These are phyloP conservation scores for Carcinoscorpius rotundicauda DNA, from an alignment of 1,140 invertebrate species.

Conservation along the genomic window DNA sequence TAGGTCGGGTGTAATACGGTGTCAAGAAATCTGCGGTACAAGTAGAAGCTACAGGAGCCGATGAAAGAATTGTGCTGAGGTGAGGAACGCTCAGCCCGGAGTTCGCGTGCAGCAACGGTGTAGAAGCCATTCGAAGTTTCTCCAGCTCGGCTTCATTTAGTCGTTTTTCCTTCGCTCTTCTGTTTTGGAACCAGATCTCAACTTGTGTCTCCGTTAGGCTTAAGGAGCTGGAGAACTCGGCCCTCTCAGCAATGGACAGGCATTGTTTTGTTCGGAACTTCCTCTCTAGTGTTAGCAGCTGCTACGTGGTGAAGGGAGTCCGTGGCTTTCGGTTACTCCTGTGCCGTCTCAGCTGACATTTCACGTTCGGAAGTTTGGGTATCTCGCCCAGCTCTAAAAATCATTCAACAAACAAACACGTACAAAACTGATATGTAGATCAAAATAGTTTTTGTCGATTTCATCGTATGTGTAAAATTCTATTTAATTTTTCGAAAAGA, in stretches of 20 bases:
- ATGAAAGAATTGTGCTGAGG: too few relatives aligned
- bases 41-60: too few relatives aligned
- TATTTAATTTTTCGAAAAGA: too few relatives aligned
- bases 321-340: slow-evolving; percentile 94
- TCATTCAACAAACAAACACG: neutral
- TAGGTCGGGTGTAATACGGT: too few relatives aligned
- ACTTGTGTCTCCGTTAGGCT: slow-evolving; percentile 81
- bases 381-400: slow-evolving; percentile 2
- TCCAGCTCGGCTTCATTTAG: slow-evolving; percentile 36
- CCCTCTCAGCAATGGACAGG: slow-evolving; percentile 86
- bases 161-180: slow-evolving; percentile 42
- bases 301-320: slow-evolving; percentile 94
- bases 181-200: slow-evolving; percentile 33
- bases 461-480: too few relatives aligned
- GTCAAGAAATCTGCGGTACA: too few relatives aligned
- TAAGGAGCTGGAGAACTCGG: slow-evolving; percentile 87
- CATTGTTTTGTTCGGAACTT: slow-evolving; percentile 96
- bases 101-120: too few relatives aligned
- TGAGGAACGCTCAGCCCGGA: too few relatives aligned
- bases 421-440: too few relatives aligned
- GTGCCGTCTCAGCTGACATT: slow-evolving; percentile 84
- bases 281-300: slow-evolving; percentile 82
- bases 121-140: slow-evolving; percentile 31
- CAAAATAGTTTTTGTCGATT: too few relatives aligned
- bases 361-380: slow-evolving; percentile 35